Conservation (phyloP, 1,140 invertebrate species). For the Triops longicaudatus region DNA sequence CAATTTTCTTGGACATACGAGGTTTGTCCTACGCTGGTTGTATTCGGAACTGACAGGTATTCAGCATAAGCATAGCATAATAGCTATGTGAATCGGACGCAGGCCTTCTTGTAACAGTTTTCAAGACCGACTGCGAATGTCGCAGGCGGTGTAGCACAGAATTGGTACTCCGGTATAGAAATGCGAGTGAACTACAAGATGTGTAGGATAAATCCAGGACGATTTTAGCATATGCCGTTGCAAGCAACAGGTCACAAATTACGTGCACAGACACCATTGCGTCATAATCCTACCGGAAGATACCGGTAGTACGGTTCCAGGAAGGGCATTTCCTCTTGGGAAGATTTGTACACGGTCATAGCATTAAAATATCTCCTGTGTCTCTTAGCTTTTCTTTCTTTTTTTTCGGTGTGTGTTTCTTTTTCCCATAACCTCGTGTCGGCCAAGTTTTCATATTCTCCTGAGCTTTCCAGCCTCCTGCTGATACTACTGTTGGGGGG, state of each 20-base stretch:
- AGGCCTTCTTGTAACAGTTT: too few relatives aligned
- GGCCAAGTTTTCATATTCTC: constrained; percentile 7
- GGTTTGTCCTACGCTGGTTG: too few relatives aligned
- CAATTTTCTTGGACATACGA: too few relatives aligned
- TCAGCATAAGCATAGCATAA: too few relatives aligned
- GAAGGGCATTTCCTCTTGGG: not conserved
- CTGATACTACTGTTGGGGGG: not conserved
- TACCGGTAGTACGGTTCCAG: constrained; percentile 3
- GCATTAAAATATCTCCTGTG: not conserved
- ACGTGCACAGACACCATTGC: not conserved
- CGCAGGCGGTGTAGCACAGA: too few relatives aligned
- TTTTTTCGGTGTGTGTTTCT: not conserved
- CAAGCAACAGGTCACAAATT: constrained; percentile 1
- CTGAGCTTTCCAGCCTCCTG: not conserved
- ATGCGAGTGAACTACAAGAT: not conserved
- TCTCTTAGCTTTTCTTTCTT: not conserved
- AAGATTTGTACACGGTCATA: not conserved
- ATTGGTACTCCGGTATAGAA: not conserved
- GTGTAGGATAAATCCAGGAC: not conserved
- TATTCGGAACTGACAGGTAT: too few relatives aligned
- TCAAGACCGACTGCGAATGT: too few relatives aligned
- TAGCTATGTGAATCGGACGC: too few relatives aligned
- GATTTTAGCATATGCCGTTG: not conserved
- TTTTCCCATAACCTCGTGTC: not conserved
- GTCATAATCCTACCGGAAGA: not conserved